These are phyloP conservation scores for Cyprinodon brontotheroides DNA, from an alignment of 2,113 vertebrate species.

Conservation along the genomic window DNA sequence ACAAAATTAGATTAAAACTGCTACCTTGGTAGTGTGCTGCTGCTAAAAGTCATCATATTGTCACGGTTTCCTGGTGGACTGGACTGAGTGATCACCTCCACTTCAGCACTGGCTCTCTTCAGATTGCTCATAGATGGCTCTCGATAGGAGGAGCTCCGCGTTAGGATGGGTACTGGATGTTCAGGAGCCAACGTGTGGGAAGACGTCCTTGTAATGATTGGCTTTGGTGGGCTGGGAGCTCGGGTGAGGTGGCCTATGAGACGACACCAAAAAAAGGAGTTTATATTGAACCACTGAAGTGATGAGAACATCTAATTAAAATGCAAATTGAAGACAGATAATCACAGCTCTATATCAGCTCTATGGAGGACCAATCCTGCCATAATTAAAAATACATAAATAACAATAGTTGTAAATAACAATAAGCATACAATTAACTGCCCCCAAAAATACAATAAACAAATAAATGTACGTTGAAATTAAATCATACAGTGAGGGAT, in stretches of 20 bases:
- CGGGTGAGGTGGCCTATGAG: conserved; percentile 76
- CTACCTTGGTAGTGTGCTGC: conserved; percentile 90
- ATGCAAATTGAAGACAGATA: background rate
- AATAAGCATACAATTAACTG: too few species aligned
- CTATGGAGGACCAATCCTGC: too few species aligned
- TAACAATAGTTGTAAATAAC: too few species aligned
- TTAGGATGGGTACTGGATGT: conserved; percentile 63
- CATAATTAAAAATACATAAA: too few species aligned
- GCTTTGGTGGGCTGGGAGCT: conserved; percentile 80
- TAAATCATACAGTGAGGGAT: too few species aligned
- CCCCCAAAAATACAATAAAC: too few species aligned
- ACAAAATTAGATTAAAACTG: background rate
- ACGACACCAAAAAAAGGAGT: background rate
- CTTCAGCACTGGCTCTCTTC: conserved; percentile 92
- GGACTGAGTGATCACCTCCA: conserved; percentile 91
- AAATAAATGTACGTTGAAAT: too few species aligned
- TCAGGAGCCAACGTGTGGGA: conserved; percentile 61
- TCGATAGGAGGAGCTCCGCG: conserved; percentile 83
- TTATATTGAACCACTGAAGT: background rate
- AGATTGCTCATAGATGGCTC: conserved; percentile 82
- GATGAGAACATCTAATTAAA: background rate
- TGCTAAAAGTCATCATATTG: conserved; percentile 97
- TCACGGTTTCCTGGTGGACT: conserved; percentile 92
- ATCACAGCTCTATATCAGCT: too few species aligned
- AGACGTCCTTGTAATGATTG: conserved; percentile 77